Conservation (phyloP, 2,888 invertebrate species). For the Galerucella pusilla region DNA sequence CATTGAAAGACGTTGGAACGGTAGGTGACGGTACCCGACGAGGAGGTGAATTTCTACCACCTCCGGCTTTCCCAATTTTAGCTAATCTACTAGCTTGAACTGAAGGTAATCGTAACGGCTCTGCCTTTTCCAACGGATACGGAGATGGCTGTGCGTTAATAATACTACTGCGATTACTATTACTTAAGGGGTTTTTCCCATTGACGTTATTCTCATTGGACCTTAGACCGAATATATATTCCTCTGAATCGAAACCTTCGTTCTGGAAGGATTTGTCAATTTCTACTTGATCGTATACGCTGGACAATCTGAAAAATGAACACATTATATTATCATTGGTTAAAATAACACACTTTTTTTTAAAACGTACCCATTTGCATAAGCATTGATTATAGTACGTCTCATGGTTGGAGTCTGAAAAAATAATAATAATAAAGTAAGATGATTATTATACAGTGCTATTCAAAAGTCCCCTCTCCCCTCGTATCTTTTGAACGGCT, state of each 20-base stretch:
- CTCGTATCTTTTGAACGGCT: too few relatives aligned
- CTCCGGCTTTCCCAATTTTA: slow-evolving; percentile 35
- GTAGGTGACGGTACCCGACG: slow-evolving; percentile 27
- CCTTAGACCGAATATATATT: slow-evolving; percentile 27
- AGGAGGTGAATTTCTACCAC: slow-evolving; percentile 37
- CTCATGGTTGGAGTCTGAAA: slow-evolving; percentile 32
- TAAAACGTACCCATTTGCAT: slow-evolving; percentile 29
- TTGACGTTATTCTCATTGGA: background rate
- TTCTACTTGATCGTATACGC: slow-evolving; percentile 40
- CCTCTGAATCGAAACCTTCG: slow-evolving; percentile 34
- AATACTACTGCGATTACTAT: slow-evolving; percentile 30
- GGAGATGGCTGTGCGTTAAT: background rate
- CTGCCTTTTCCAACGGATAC: background rate
- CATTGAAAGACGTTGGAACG: slow-evolving; percentile 22
- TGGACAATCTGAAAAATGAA: slow-evolving; percentile 27
- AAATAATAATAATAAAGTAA: slow-evolving; percentile 5
- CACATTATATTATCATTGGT: too few relatives aligned
- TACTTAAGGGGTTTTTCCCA: slow-evolving; percentile 36
- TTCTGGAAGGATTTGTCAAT: slow-evolving; percentile 40
- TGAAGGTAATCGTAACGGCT: background rate
- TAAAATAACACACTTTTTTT: background rate
- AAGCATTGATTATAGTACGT: slow-evolving; percentile 38
- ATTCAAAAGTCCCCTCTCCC: too few relatives aligned
- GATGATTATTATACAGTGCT: background rate
- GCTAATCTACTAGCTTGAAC: slow-evolving; percentile 17